These are phyloP conservation scores for Apamea sordens DNA, from an alignment of 2,888 invertebrate species.

Conservation along the genomic window DNA sequence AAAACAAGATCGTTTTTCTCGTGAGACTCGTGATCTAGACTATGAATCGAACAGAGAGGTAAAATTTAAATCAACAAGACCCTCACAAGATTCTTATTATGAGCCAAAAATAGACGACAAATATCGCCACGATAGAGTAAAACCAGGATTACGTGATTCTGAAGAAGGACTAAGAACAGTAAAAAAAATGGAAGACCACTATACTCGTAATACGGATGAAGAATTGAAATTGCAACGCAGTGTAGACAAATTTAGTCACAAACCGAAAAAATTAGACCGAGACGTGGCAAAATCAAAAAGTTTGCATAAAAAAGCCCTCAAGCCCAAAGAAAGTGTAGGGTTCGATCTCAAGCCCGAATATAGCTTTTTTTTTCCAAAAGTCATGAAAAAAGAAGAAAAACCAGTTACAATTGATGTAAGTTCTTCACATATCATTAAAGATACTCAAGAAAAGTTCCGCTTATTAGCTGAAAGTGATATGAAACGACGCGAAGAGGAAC, in stretches of 20 bases:
- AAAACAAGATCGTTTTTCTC: neutral
- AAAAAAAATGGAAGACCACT: neutral
- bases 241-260: slow-evolving; percentile 7
- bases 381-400: slow-evolving; percentile 31
- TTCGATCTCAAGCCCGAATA: slow-evolving; percentile 42
- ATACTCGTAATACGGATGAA: neutral
- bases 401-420: slow-evolving; percentile 59
- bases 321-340: neutral
- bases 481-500: slow-evolving; percentile 42
- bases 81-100: slow-evolving; percentile 18
- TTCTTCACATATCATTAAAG: slow-evolving; percentile 78
- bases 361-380: slow-evolving; percentile 75
- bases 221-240: slow-evolving; percentile 27
- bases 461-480: slow-evolving; percentile 21
- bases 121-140: slow-evolving; percentile 14
- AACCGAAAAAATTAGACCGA: neutral
- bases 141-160: slow-evolving; percentile 1
- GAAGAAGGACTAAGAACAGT: neutral
- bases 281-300: neutral
- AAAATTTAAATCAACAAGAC: neutral
- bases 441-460: slow-evolving; percentile 69
- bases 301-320: neutral
- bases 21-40: neutral
- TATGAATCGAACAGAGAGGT: neutral
- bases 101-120: slow-evolving; percentile 5